Evolutionary conservation across 2,888 invertebrate genomes (phyloP).

Genomic region (Drosophila greeni): DNA sequence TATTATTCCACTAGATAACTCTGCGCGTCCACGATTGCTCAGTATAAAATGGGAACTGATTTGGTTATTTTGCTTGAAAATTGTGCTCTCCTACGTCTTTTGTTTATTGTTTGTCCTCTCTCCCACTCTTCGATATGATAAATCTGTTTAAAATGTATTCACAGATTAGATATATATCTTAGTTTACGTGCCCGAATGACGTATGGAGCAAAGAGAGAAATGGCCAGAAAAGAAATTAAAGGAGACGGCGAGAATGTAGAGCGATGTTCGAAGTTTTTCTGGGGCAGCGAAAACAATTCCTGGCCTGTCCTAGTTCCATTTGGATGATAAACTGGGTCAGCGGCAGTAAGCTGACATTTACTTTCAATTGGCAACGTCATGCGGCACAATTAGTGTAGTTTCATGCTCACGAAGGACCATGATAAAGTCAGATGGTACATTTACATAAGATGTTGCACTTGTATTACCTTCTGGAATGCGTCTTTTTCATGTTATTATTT

Average conservation of each 20-base stretch:
- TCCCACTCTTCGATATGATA: constrained; percentile 55
- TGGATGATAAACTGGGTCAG: constrained; percentile 59
- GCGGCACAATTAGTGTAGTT: constrained; percentile 11
- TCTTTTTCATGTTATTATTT: neutral
- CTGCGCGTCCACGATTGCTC: constrained; percentile 47
- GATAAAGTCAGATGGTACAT: neutral
- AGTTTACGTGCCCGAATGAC: constrained; percentile 29
- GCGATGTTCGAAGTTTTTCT: constrained; percentile 23
- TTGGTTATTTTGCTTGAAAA: constrained; percentile 13
- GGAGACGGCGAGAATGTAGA: constrained; percentile 1
- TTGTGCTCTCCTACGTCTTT: constrained; percentile 22
- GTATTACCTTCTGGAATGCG: neutral
- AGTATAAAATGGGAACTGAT: constrained; percentile 56
- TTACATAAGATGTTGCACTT: neutral
- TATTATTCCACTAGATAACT: constrained; percentile 18
- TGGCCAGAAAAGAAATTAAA: constrained; percentile 19
- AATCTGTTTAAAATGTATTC: constrained; percentile 57
- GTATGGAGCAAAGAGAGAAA: constrained; percentile 12
- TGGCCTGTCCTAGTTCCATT: constrained; percentile 50
- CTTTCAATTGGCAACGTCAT: constrained; percentile 48
- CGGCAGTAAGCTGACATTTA: constrained; percentile 40
- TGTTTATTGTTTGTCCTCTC: constrained; percentile 40
- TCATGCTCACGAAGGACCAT: constrained; percentile 1
- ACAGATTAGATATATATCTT: constrained; percentile 65
- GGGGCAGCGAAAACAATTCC: constrained; percentile 17